A percentile compares a stretch with the other conserved stretches of the same genome.
These are phyloP conservation scores for Catamblyrhynchus diadema DNA, from an alignment of 2,797 vertebrate genomes.

Conservation along the genomic window DNA sequence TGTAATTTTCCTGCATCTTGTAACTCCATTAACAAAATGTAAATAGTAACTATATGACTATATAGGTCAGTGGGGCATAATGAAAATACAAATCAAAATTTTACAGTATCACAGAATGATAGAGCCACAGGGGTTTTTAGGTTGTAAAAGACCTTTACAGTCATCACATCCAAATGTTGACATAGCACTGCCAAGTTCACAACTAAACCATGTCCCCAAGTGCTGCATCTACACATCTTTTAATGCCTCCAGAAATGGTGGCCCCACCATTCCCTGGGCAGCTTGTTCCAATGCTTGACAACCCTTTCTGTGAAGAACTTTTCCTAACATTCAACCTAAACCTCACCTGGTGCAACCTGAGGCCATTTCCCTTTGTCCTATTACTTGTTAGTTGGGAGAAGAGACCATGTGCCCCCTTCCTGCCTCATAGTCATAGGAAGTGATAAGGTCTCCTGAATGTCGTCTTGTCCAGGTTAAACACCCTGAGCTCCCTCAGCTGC, in stretches of 20 bases:
- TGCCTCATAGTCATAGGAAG: not conserved
- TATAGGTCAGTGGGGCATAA: not conserved
- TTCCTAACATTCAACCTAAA: not conserved
- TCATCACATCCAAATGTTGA: not conserved
- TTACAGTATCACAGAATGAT: not conserved
- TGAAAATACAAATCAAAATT: not conserved
- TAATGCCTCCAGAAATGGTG: not conserved
- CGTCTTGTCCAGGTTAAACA: not conserved
- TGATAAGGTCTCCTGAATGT: not conserved
- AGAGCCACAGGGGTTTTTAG: not conserved
- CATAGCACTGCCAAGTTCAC: not conserved
- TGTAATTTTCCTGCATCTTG: not conserved
- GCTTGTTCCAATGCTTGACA: not conserved
- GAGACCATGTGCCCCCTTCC: not conserved
- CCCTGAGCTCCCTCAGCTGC: fast-evolving
- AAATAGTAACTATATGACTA: not conserved
- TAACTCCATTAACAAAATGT: not conserved
- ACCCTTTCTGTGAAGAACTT: not conserved
- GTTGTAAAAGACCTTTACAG: not conserved
- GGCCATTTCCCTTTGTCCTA: not conserved
- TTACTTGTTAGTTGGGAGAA: not conserved
- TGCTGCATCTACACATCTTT: not conserved
- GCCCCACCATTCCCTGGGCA: not conserved
- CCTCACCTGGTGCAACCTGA: not conserved
- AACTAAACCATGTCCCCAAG: not conserved